A percentile compares a stretch with the other conserved stretches of the same genome.
These are phyloP conservation scores for Lepidothrix coronata DNA, from an alignment of 2,113 vertebrate genomes.

Conservation along the genomic window DNA sequence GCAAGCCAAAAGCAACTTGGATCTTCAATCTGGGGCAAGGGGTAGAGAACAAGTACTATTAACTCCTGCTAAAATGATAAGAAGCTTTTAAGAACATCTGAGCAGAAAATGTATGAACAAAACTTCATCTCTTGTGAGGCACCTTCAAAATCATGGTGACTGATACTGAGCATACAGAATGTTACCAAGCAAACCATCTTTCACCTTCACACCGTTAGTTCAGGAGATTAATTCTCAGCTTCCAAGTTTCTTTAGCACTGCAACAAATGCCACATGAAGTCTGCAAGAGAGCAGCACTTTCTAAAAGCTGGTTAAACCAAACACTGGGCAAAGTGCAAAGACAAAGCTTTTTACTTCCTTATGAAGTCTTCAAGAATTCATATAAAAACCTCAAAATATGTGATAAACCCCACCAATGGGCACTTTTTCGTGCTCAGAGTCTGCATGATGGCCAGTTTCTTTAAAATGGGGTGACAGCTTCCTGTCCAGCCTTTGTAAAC, in stretches of 20 bases:
- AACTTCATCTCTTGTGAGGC: neutral
- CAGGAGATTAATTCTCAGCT: neutral
- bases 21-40: conserved; percentile 65
- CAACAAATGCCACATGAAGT: accelerated
- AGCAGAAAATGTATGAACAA: neutral
- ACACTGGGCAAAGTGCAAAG: neutral
- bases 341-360: neutral
- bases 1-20: conserved; percentile 78
- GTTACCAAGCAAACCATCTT: neutral
- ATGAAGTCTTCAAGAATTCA: neutral
- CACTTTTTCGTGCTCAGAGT: neutral
- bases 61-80: neutral
- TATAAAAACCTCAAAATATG: neutral
- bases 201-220: neutral
- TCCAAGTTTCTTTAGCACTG: neutral
- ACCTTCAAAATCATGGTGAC: neutral
- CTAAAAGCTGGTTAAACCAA: neutral
- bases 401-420: neutral
- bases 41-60: neutral
- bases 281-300: neutral
- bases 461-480: accelerated
- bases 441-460: neutral
- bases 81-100: neutral
- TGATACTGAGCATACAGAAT: neutral
- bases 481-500: neutral